phyloP scores from a whole-genome alignment of 2,797 vertebrate genomes.

The Leptoclinus maculatus region DNA sequence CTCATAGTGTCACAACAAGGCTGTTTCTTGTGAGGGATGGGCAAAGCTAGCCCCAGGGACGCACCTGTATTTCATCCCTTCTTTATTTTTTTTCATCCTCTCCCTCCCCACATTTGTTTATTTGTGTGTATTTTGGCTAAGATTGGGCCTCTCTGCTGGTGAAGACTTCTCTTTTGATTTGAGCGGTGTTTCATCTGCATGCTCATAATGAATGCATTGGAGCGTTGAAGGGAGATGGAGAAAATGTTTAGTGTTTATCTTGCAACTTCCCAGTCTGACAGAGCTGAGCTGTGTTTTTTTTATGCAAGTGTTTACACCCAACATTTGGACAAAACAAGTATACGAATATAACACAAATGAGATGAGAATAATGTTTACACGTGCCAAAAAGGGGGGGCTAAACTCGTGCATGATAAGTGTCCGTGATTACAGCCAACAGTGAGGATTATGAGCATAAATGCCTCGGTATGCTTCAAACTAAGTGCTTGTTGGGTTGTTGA shows the following conservation, averaged over 20 bases:
- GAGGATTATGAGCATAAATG: not conserved
- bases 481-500: not conserved
- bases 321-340: constrained; percentile 14
- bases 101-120: constrained; percentile 45
- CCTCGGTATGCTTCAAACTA: not conserved
- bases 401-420: not conserved
- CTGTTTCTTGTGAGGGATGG: constrained; percentile 72
- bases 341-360: constrained; percentile 36
- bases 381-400: not conserved
- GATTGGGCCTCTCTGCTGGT: constrained; percentile 38
- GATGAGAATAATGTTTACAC: constrained; percentile 11
- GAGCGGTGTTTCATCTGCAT: constrained; percentile 66
- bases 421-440: not conserved
- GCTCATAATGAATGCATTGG: constrained; percentile 61
- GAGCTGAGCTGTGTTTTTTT: constrained; percentile 15
- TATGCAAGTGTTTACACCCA: constrained; percentile 26
- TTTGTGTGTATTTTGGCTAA: constrained; percentile 68
- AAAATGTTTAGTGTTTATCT: constrained; percentile 55
- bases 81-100: constrained; percentile 27
- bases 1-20: constrained; percentile 64
- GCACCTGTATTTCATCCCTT: constrained; percentile 60
- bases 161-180: constrained; percentile 69
- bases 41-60: constrained; percentile 56
- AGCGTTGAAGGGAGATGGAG: constrained; percentile 56
- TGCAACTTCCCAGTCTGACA: constrained; percentile 36